phyloP scores from a whole-genome alignment of 2,797 vertebrate species.

The Pipistrellus nathusii region DNA sequence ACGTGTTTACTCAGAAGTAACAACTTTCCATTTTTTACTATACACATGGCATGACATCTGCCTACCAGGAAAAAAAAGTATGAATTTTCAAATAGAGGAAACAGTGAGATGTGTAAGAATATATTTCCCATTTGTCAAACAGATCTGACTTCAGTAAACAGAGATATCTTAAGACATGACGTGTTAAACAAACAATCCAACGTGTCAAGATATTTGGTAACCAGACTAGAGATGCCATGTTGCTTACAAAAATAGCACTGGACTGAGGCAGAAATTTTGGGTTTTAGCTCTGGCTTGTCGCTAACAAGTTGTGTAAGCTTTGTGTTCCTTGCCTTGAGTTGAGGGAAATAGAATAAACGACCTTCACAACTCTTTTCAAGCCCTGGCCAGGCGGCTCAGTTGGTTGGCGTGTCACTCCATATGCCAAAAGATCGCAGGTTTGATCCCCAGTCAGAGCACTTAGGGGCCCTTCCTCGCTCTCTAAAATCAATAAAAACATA shows the following conservation, averaged over 20 bases:
- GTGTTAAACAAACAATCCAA: not conserved
- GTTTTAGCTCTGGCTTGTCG: not conserved
- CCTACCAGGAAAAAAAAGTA: not conserved
- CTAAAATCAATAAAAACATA: not conserved
- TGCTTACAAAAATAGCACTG: conserved; percentile 52
- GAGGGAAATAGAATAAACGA: not conserved
- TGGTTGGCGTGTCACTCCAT: not conserved
- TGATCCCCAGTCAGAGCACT: not conserved
- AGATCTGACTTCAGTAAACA: conserved; percentile 60
- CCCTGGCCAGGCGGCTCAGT: not conserved
- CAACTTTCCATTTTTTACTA: not conserved
- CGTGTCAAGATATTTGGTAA: conserved; percentile 47
- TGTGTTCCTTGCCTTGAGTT: not conserved
- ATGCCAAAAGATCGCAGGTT: not conserved
- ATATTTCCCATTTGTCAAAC: conserved; percentile 65
- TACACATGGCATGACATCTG: conserved; percentile 39
- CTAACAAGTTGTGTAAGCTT: not conserved
- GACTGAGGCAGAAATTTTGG: conserved; percentile 25
- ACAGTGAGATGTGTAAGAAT: conserved; percentile 10
- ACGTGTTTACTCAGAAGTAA: not conserved
- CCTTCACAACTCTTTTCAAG: not conserved
- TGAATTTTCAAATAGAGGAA: conserved; percentile 55
- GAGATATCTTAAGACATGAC: conserved; percentile 49
- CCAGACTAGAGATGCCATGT: not conserved
- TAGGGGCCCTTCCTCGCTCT: not conserved